Evolutionary conservation across 2,113 vertebrate species (phyloP).

Genomic region (Murina feae): DNA sequence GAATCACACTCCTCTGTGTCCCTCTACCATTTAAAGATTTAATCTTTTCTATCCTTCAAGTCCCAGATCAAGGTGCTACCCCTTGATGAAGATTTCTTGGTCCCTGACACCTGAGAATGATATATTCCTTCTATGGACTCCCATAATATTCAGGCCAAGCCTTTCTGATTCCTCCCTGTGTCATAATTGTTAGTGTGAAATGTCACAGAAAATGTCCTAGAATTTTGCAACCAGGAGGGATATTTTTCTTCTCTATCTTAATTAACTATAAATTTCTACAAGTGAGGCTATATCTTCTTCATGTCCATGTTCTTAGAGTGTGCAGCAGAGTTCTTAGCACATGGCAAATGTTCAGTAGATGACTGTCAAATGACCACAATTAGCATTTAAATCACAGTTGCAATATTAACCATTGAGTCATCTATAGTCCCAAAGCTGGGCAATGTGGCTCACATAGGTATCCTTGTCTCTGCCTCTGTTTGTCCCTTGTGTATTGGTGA

Average conservation of each 20-base stretch:
- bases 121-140: not conserved
- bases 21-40: not conserved
- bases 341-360: constrained; percentile 26
- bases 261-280: constrained; percentile 46
- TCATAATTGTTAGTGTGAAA: not conserved
- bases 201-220: constrained; percentile 26
- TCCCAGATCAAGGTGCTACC: not conserved
- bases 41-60: not conserved
- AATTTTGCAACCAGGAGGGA: not conserved
- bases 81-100: not conserved
- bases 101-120: not conserved
- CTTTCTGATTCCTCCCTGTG: not conserved
- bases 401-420: not conserved
- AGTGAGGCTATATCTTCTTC: not conserved
- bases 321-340: not conserved
- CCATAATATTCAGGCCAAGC: not conserved
- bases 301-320: not conserved
- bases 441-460: not conserved
- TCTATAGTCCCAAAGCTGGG: not conserved
- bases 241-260: constrained; percentile 3
- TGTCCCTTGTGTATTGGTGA: not conserved
- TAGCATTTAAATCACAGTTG: not conserved
- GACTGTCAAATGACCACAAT: not conserved
- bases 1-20: not conserved
- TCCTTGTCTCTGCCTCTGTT: not conserved